Evolutionary conservation across 2,797 vertebrate genomes (phyloP), one percentile per base, ranked within the genome.

Genomic region (Siniperca undulata): DNA sequence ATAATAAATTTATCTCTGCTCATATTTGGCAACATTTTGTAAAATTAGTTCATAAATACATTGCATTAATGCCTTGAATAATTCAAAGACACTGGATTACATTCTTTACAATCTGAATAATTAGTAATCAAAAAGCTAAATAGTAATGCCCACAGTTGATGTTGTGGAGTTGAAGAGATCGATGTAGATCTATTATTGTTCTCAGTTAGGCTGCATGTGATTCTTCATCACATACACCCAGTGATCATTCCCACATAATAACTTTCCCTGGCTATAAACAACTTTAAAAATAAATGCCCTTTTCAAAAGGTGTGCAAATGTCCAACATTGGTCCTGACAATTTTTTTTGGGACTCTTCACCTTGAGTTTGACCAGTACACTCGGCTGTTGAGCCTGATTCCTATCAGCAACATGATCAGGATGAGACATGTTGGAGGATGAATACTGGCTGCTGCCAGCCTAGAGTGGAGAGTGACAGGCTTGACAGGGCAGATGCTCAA

Each of bases 401-500:
- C 67, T 70, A 82, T 85, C 86, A 75, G 84, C 44, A 34, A 30
- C 72, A 61, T 52, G 77, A 88, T 90, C 81, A 61, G 74, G 81
- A 81, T 46, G 74, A 85, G 70, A 77, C 58, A 5, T 14, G 70
- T 59, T 46, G 58, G 75, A 70, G 72, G 84, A 65, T 90, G 87
- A 90, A 86, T 77, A 73, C 84, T 74, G 80, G 80, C 81, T 71
- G 84, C 69, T 56, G 74, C 79, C 61, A 74, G 83, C 65, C 34
- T 50, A 4, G 44, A 85, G 70, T 8, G 60, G 77, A 87, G 85
- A 92, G 82, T 87, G 92, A 93, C 91, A 89, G 90, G 78, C 82
- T 60, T 80, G 90, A 89, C 92, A 62, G 81, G 87, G 84, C 82
- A 77, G 90, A 90, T 88, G 91, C 86, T 89, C 20, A 62, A 82